Conservation (phyloP, 2,113 vertebrate genomes). For the Micronisus gabar region DNA sequence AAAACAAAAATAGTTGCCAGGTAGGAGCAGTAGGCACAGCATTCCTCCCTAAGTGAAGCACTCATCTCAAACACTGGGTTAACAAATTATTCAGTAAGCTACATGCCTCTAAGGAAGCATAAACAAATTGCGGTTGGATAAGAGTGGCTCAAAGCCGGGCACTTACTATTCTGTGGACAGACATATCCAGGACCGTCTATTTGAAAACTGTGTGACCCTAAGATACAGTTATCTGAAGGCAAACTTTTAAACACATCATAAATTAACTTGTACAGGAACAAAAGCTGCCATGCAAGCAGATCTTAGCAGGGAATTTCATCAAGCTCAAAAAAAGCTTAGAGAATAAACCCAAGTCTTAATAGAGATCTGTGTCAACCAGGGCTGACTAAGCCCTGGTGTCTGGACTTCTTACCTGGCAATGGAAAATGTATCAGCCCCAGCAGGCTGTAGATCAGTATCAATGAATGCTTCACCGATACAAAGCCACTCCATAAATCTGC, state of each 20-base stretch:
- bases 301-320: constrained; percentile 16
- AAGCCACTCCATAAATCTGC: neutral
- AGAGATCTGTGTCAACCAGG: neutral
- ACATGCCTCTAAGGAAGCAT: neutral
- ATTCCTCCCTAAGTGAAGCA: neutral
- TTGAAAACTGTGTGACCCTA: neutral
- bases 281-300: constrained; percentile 7
- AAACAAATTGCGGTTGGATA: neutral
- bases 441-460: neutral
- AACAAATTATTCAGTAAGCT: neutral
- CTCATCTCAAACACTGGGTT: neutral
- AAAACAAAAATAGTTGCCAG: neutral
- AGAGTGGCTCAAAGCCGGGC: neutral
- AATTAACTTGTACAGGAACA: neutral
- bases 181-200: neutral
- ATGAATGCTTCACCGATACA: neutral
- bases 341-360: constrained; percentile 36
- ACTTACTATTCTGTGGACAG: constrained; percentile 11
- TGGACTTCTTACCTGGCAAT: neutral
- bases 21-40: neutral
- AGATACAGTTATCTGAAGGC: neutral
- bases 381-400: constrained; percentile 7
- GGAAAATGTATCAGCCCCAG: neutral
- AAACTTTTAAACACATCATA: constrained; percentile 10
- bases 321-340: constrained; percentile 15